Base-by-base conservation (phyloP, 2,113 vertebrate species). In the Pholis gunnellus region DNA sequence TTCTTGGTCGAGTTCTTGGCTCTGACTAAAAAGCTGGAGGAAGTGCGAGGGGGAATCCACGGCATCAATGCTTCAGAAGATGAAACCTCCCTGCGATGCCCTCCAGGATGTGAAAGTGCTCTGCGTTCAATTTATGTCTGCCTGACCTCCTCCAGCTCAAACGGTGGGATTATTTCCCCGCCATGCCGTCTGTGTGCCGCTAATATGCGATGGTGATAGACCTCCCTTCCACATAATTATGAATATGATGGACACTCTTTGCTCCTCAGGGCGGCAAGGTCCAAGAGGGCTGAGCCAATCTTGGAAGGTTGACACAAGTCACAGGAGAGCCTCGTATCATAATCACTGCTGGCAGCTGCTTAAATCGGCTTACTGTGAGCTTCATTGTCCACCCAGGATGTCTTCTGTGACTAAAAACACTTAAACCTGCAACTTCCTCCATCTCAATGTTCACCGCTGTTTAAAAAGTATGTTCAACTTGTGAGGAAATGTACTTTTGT, bases 141-240 rank as follows among this genome's bases (percentile, higher is more conserved):
- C 70, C 85, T 71, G 81, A 89, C 81, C 90, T 89, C 90, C 87
- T 79, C 82, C 80, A 83, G 80, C 83, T 85, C 69, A 86, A 87
- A 89, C 86, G 86, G 87, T 75, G 82, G 87, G 88, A 92, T 94
- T 93, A 88, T 91, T 90, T 91, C 92, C 92, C 86, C 87, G 86
- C 83, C 83, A 68, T 76, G 68, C 60, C 20, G 79, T 78, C 87
- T 85, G 81, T 88, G 85, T 86, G 82, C 75, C 29, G 29, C 82
- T 90, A 85, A 89, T 87, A 82, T 82, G 86, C 57, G 73, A 76
- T 27, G 70, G 74, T 81, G 83, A 88, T 86, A 63, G 87, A 91
- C 72, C 83, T 83, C 84, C 73, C 79, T 71, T 81, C 78, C 75
- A 70, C 84, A 83, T 90, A 89, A 91, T 93, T 91, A 89, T 14